phyloP scores from a whole-genome alignment of 2,113 vertebrate genomes.

The cattle (Bos taurus) region DNA sequence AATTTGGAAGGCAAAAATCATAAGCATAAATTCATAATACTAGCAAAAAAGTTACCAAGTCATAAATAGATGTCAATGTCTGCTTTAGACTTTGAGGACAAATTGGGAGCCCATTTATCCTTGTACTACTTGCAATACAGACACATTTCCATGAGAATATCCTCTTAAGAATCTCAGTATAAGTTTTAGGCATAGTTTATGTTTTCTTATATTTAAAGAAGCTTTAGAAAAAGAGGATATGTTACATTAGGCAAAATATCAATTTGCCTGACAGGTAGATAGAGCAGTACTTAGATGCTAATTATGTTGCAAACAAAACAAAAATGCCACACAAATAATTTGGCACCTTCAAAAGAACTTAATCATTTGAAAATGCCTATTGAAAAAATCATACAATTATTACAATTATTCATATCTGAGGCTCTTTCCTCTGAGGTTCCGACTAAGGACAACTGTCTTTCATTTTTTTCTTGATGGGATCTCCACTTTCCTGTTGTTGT shows the following conservation, averaged over 20 bases:
- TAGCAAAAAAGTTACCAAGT: not conserved
- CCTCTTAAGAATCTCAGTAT: not conserved
- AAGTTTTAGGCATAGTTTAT: not conserved
- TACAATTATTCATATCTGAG: constrained; percentile 55
- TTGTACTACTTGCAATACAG: not conserved
- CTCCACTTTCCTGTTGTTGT: not conserved
- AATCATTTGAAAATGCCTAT: constrained; percentile 67
- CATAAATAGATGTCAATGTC: not conserved
- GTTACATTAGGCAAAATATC: not conserved
- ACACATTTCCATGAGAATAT: not conserved
- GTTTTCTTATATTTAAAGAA: constrained; percentile 25
- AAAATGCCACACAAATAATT: constrained; percentile 64
- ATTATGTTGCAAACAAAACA: constrained; percentile 25
- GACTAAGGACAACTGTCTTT: constrained; percentile 58
- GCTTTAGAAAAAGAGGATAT: not conserved
- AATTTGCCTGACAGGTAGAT: not conserved
- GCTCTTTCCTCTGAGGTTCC: constrained; percentile 68
- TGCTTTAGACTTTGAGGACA: not conserved
- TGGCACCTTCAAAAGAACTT: constrained; percentile 56
- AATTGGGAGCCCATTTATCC: not conserved
- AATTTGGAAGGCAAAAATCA: not conserved
- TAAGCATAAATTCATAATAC: not conserved
- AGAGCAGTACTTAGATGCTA: not conserved
- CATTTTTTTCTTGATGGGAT: not conserved
- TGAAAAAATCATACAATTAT: constrained; percentile 74